Evolutionary conservation across 2,113 vertebrate species (phyloP).

Genomic region (Eira barbara): DNA sequence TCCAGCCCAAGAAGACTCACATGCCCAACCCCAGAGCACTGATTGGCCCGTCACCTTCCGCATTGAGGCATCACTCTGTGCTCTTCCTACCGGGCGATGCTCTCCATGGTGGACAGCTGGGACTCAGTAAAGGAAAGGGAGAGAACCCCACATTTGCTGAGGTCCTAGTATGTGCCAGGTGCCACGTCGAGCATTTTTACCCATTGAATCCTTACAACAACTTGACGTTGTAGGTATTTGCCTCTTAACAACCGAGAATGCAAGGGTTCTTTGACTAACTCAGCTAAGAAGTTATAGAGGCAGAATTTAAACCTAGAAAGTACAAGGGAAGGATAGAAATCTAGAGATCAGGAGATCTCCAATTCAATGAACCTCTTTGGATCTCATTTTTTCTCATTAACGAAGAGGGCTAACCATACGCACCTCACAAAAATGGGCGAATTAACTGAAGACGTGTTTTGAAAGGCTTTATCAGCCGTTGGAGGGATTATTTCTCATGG

Average conservation of each 20-base stretch:
- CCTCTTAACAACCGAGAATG: not conserved
- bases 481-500: not conserved
- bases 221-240: not conserved
- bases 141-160: not conserved
- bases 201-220: not conserved
- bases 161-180: not conserved
- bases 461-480: not conserved
- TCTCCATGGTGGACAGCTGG: not conserved
- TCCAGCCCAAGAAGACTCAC: not conserved
- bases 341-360: not conserved
- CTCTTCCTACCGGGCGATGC: not conserved
- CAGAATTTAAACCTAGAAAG: not conserved
- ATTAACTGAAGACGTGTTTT: not conserved
- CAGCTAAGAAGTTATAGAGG: not conserved
- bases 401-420: not conserved
- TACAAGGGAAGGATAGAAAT: not conserved
- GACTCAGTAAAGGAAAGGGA: not conserved
- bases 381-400: not conserved
- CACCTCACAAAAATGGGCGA: not conserved
- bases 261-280: not conserved
- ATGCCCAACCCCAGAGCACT: not conserved
- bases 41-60: rapidly evolving
- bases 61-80: rapidly evolving
- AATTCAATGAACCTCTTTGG: not conserved
- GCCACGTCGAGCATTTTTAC: not conserved